Percentiles rank a stretch among this genome's conserved stretches.
Conservation (phyloP, 2,888 invertebrate genomes). For the Phalera bucephala region DNA sequence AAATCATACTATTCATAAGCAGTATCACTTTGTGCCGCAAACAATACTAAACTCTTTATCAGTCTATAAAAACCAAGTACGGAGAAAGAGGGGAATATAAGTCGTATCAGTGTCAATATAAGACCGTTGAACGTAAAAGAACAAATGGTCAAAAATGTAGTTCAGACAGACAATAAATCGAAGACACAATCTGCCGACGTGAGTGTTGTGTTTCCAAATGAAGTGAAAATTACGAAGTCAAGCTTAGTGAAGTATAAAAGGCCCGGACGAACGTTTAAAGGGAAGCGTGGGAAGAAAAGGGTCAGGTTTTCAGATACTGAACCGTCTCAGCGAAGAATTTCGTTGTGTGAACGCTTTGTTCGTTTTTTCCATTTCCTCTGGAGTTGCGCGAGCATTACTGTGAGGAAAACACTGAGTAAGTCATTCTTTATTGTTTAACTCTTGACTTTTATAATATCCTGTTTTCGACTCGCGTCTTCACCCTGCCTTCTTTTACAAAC, state of each 20-base stretch:
- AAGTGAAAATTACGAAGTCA: constrained; percentile 60
- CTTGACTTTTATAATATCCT: constrained; percentile 21
- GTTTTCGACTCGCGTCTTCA: constrained; percentile 12
- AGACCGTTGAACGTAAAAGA: constrained; percentile 41
- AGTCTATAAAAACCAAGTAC: constrained; percentile 40
- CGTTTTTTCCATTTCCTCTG: constrained; percentile 60
- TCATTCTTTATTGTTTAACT: constrained; percentile 36
- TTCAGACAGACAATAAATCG: constrained; percentile 29
- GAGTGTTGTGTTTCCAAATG: constrained; percentile 43
- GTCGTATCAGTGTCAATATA: constrained; percentile 32
- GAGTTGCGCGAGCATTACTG: constrained; percentile 53
- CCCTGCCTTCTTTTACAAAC: constrained; percentile 8
- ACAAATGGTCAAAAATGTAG: constrained; percentile 55
- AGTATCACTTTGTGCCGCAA: constrained; percentile 46
- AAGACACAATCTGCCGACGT: constrained; percentile 31
- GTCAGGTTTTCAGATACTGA: constrained; percentile 64
- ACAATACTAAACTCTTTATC: constrained; percentile 28
- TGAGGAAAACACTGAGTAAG: constrained; percentile 60
- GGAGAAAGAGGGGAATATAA: constrained; percentile 46
- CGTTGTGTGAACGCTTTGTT: constrained; percentile 56
- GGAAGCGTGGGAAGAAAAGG: constrained; percentile 56
- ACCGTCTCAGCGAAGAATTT: constrained; percentile 32
- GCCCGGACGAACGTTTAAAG: constrained; percentile 40
- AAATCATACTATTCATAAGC: constrained; percentile 51
- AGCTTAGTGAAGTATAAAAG: constrained; percentile 59